These are phyloP conservation scores for Micromys minutus DNA, from an alignment of 2,113 vertebrate genomes.

Conservation along the genomic window DNA sequence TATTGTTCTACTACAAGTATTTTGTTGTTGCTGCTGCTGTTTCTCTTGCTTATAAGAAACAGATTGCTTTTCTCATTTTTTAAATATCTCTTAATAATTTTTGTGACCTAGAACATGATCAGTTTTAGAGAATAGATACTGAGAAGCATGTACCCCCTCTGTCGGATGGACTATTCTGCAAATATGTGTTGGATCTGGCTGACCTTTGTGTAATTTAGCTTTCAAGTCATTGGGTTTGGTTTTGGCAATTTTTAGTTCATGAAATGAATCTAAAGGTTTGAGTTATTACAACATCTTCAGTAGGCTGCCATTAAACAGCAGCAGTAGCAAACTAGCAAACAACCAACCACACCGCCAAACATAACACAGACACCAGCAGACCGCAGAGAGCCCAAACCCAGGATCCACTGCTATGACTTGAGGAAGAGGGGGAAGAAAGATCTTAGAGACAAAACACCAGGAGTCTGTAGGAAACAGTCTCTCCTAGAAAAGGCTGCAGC, in stretches of 20 bases:
- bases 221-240: background rate
- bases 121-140: background rate
- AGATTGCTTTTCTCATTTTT: background rate
- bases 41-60: background rate
- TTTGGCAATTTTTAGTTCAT: background rate
- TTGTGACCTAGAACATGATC: background rate
- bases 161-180: background rate
- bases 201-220: background rate
- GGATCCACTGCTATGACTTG: background rate
- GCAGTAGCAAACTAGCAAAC: no score
- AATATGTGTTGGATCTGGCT: background rate
- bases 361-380: background rate
- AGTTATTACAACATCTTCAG: background rate
- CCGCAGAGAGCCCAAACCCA: background rate
- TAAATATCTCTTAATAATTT: background rate
- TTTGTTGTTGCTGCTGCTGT: background rate
- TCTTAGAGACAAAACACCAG: background rate
- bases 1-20: background rate
- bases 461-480: background rate
- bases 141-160: background rate
- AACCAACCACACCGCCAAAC: background rate
- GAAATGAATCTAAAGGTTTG: background rate
- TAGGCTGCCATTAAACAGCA: no score
- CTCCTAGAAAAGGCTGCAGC: background rate
- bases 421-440: background rate